Conservation (phyloP, 2,888 invertebrate species). For the Dynastes hyllus region DNA sequence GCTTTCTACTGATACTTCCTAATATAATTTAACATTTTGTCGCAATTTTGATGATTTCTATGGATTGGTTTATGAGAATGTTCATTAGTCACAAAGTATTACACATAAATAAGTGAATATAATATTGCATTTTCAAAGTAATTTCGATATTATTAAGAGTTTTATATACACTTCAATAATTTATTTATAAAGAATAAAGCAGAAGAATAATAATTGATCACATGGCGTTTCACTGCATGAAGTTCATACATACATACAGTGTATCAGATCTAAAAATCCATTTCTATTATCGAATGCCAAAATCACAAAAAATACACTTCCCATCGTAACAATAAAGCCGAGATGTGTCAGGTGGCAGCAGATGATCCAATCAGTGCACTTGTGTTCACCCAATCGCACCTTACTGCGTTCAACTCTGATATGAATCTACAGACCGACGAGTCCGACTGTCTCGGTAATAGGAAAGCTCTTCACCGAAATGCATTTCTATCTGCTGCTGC, state of each 20-base stretch:
- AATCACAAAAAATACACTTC: slow-evolving; percentile 49
- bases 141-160: no score
- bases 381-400: slow-evolving; percentile 53
- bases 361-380: slow-evolving; percentile 54
- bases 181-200: no score
- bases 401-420: slow-evolving; percentile 48
- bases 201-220: neutral
- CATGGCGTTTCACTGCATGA: slow-evolving; percentile 7
- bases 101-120: no score
- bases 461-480: slow-evolving; percentile 52
- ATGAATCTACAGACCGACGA: slow-evolving; percentile 41
- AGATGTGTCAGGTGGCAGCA: slow-evolving; percentile 54
- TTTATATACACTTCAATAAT: no score
- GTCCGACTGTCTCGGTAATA: slow-evolving; percentile 48
- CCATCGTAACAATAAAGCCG: slow-evolving; percentile 54
- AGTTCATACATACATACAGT: neutral
- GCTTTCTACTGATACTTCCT: neutral
- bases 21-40: no score
- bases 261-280: slow-evolving; percentile 53
- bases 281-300: slow-evolving; percentile 54
- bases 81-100: no score
- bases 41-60: no score
- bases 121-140: no score
- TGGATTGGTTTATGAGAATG: no score
- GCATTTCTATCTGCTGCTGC: slow-evolving; percentile 51